phyloP scores from a whole-genome alignment of 1,140 invertebrate genomes.

The Drosophila sp. region DNA sequence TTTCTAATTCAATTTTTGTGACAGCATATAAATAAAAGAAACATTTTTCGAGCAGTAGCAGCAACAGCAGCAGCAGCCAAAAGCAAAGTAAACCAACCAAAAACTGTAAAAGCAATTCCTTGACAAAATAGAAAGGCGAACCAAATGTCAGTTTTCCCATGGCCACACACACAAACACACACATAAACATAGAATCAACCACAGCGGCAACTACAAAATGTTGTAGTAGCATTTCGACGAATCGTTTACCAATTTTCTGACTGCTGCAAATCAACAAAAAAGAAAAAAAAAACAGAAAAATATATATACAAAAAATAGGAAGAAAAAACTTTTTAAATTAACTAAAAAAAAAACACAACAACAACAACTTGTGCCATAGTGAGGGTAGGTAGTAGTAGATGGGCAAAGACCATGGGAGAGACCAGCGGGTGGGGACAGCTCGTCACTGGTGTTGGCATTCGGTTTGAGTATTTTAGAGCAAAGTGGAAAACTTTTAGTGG shows the following conservation, averaged over 20 bases:
- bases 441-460: conserved; percentile 77
- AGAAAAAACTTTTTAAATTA: conserved; percentile 79
- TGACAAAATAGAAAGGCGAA: conserved; percentile 64
- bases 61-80: conserved; percentile 42
- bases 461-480: conserved; percentile 81
- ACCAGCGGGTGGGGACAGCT: conserved; percentile 39
- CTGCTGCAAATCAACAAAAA: conserved; percentile 77
- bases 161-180: conserved; percentile 47
- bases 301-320: conserved; percentile 23
- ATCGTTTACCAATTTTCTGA: conserved; percentile 80
- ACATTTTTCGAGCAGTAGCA: conserved; percentile 60
- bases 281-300: conserved; percentile 30
- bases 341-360: conserved; percentile 77
- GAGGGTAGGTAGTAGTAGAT: conserved; percentile 23
- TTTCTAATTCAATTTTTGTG: conserved; percentile 79
- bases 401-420: not conserved
- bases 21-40: conserved; percentile 79
- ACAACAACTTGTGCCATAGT: conserved; percentile 24
- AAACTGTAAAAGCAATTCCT: conserved; percentile 77
- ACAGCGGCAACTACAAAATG: conserved; percentile 34
- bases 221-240: conserved; percentile 58
- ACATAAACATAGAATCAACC: conserved; percentile 21
- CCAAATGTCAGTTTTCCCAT: conserved; percentile 78
- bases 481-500: conserved; percentile 82
- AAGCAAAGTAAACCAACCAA: conserved; percentile 51